A percentile compares a stretch with the other conserved stretches of the same genome.
Evolutionary conservation across 2,113 vertebrate genomes (phyloP).

Genomic region (Eulemur rufifrons): DNA sequence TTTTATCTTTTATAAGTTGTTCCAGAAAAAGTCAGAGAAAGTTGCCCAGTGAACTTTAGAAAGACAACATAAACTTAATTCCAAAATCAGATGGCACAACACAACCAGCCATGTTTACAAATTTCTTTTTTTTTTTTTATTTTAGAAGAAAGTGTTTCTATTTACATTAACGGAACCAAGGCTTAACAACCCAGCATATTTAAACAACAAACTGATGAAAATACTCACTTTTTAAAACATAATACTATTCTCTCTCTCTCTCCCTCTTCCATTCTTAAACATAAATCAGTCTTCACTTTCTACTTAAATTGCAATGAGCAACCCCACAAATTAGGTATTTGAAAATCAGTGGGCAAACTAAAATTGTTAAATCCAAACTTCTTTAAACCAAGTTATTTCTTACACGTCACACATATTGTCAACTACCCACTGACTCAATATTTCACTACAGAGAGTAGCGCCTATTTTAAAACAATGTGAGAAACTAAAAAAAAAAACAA

Average conservation of each 20-base stretch:
- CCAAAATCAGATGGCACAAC: not conserved
- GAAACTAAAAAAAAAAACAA: too few relatives aligned
- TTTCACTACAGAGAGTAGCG: not conserved
- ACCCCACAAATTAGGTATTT: not conserved
- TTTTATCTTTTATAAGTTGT: not conserved
- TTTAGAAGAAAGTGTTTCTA: constrained; percentile 26
- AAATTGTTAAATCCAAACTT: constrained; percentile 31
- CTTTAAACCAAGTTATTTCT: constrained; percentile 37
- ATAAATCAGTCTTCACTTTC: not conserved
- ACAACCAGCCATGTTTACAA: not conserved
- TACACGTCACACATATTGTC: not conserved
- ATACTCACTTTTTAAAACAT: constrained; percentile 10
- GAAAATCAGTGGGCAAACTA: constrained; percentile 41
- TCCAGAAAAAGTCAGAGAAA: not conserved
- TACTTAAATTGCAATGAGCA: constrained; percentile 25
- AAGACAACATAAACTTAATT: not conserved
- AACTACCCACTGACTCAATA: not conserved
- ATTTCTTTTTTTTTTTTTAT: not conserved
- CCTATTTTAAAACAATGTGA: too few relatives aligned
- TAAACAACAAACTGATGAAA: constrained; percentile 40
- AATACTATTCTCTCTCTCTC: not conserved
- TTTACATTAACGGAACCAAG: constrained; percentile 25
- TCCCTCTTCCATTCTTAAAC: not conserved
- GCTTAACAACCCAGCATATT: not conserved
- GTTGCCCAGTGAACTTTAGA: not conserved